These are phyloP conservation scores for Porites evermanni DNA, from an alignment of 92 coral and sea anemone species.

Conservation along the genomic window DNA sequence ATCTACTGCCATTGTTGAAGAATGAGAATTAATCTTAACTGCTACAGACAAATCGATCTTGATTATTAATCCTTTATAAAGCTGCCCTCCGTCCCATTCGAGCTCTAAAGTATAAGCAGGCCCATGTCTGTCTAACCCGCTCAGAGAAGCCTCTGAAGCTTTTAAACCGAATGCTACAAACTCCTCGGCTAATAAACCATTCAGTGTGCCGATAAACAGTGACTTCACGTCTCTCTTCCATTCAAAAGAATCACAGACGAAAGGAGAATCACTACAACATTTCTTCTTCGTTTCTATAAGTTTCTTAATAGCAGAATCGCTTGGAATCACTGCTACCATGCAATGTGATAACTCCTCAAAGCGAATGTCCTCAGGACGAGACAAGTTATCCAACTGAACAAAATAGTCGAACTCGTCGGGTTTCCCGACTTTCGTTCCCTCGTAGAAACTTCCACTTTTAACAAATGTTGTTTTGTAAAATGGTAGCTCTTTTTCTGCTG, in stretches of 20 bases:
- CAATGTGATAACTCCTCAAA: conserved; percentile 13
- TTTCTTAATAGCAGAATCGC: background rate
- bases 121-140: conserved; percentile 10
- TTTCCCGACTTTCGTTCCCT: conserved; percentile 50
- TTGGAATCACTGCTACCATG: conserved; percentile 9
- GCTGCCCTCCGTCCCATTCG: conserved; percentile 24
- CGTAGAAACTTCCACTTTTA: conserved; percentile 54
- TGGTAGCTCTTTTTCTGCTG: background rate
- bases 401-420: conserved; percentile 63
- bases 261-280: too few relatives aligned
- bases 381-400: conserved; percentile 35
- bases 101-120: conserved; percentile 36
- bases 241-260: too few relatives aligned
- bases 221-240: too few relatives aligned
- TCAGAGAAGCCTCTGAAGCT: background rate
- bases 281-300: background rate
- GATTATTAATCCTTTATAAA: conserved; percentile 22
- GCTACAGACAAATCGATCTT: conserved; percentile 41
- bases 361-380: conserved; percentile 8
- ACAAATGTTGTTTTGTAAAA: conserved; percentile 36
- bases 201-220: background rate
- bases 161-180: conserved; percentile 45
- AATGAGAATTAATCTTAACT: conserved; percentile 24
- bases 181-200: conserved; percentile 11
- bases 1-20: background rate